Evolutionary conservation across 2,797 vertebrate species (phyloP), one percentile per base, ranked within the genome.

Genomic region (Darevskia nairensis): DNA sequence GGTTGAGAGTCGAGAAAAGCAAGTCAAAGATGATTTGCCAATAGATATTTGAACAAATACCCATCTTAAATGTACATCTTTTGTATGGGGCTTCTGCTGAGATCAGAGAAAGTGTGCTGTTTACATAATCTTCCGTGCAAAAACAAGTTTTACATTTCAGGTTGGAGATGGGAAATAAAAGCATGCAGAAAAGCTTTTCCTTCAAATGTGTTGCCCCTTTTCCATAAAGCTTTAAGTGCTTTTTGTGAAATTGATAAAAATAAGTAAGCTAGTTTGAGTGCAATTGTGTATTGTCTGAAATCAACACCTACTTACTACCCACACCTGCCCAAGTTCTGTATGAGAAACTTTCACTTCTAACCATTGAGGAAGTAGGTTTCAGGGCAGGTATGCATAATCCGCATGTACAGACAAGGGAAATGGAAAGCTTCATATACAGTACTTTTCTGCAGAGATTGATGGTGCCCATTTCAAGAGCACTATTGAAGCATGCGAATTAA

Each of bases 1-100:
- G 99, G 96, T 98, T 19, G 98, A 99, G 95, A 99, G 98, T 72
- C 98, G 99, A 94, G 99, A 99, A 91, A 99, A 99, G 96, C 99
- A 99, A 95, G 93, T 96, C 72, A 98, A 96, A 97, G 98, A 97
- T 84, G 98, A 98, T 41, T 97, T 97, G 79, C 94, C 95, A 7
- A 92, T 96, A 96, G 98, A 98, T 95, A 94, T 99, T 41, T 99
- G 94, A 98, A 89, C 5, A 61, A 94, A 91, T 86, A 77, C 50
- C 50, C 50, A 75, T 68, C 94, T 90, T 95, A 96, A 95, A 93
- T 89, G 89, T 64, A 64, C 89, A 85, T 95, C 92, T 95, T 95
- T 94, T 92, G 90, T 82, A 92, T 95, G 93, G 94, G 91, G 94
- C 81, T 90, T 80, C 86, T 0, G 90, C 93, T 94, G 94, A 94